Evolutionary conservation across 2,113 vertebrate species (phyloP).

Genomic region (Zootoca vivipara): DNA sequence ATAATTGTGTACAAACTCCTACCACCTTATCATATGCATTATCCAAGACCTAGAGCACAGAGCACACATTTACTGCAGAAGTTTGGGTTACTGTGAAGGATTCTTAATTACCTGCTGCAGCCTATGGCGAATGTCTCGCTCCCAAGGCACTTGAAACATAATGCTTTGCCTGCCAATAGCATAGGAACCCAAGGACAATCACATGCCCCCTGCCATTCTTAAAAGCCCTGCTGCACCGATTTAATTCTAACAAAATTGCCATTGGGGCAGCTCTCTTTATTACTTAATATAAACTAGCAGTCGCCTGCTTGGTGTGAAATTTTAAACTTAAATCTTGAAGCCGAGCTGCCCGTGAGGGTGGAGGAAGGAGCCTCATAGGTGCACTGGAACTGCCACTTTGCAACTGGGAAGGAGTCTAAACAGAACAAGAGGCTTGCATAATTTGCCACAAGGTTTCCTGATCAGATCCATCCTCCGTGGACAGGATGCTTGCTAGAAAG

Average conservation of each 20-base stretch:
- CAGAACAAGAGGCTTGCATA: background rate
- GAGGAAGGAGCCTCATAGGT: background rate
- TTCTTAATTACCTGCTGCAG: constrained; percentile 7
- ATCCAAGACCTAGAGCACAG: background rate
- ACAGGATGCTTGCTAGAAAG: background rate
- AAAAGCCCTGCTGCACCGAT: constrained; percentile 7
- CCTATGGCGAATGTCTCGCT: constrained; percentile 13
- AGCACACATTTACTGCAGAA: constrained; percentile 37
- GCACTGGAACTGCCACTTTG: background rate
- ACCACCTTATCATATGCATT: no score
- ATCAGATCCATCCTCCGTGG: background rate
- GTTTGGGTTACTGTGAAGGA: accelerated
- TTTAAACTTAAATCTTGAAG: background rate
- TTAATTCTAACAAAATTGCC: background rate
- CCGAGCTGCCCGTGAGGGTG: background rate
- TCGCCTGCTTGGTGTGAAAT: constrained; percentile 7
- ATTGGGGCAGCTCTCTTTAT: background rate
- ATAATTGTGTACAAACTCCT: background rate
- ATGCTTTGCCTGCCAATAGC: background rate
- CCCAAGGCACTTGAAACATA: background rate
- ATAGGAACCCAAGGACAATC: background rate
- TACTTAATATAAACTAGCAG: constrained; percentile 19
- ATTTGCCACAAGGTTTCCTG: background rate
- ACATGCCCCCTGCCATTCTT: background rate
- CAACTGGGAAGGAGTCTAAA: background rate